Conservation (phyloP, 2,888 invertebrate species). For the Netelia virgata region DNA sequence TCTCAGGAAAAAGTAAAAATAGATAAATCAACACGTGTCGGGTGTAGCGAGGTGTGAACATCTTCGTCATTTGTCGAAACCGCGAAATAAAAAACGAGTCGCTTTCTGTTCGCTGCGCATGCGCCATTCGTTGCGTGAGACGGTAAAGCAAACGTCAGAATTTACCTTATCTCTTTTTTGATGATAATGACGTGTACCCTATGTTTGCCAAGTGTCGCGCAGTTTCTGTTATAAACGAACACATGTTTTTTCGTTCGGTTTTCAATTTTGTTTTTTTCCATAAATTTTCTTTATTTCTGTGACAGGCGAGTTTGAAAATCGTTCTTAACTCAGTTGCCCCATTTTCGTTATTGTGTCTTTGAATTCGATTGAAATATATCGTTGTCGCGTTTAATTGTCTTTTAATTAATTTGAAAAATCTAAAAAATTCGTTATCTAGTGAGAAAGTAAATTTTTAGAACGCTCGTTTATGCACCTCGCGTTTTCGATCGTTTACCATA, state of each 20-base stretch:
- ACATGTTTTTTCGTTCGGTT: background rate
- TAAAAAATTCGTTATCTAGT: background rate
- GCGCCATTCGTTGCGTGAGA: background rate
- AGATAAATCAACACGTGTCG: background rate
- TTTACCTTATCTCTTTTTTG: constrained; percentile 22
- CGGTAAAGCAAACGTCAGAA: constrained; percentile 11
- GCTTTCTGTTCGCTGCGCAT: background rate
- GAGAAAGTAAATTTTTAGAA: too few relatives aligned
- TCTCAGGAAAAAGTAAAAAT: background rate
- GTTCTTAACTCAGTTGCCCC: background rate
- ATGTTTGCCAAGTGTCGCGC: constrained; percentile 3
- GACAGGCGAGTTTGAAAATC: background rate
- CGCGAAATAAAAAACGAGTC: background rate
- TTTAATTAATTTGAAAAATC: too few relatives aligned
- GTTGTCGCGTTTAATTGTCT: background rate
- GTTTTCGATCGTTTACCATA: background rate
- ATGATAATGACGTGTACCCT: constrained; percentile 1
- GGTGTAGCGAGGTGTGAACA: background rate
- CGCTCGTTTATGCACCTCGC: background rate
- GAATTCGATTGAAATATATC: background rate
- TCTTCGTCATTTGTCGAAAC: background rate
- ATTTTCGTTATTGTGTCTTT: background rate
- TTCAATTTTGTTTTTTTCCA: background rate
- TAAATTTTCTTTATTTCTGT: background rate
- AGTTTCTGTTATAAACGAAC: background rate